A percentile compares a stretch with the other conserved stretches of the same genome.
Evolutionary conservation across 2,113 vertebrate species (phyloP).

Genomic region (Lophura nycthemera): DNA sequence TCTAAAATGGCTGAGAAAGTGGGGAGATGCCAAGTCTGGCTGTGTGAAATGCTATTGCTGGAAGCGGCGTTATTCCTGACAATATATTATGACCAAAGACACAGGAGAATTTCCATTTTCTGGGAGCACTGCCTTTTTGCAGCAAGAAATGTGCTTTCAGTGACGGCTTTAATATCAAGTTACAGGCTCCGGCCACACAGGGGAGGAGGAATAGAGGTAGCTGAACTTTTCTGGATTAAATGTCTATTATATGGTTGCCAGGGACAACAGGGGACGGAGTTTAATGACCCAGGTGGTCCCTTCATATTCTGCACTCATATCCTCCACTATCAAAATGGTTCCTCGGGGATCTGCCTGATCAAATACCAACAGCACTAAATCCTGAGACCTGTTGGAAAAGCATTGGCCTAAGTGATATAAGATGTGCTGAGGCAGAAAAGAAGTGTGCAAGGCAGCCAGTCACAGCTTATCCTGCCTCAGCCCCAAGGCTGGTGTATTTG

Average conservation of each 20-base stretch:
- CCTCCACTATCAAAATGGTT: constrained; percentile 29
- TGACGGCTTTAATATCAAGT: constrained; percentile 36
- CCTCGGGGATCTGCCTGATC: constrained; percentile 43
- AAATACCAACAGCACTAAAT: constrained; percentile 47
- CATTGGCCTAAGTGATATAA: neutral
- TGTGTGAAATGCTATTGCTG: constrained; percentile 36
- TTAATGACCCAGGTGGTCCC: constrained; percentile 56
- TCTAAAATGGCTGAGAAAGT: constrained; percentile 43
- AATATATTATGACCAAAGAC: constrained; percentile 37
- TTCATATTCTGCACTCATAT: constrained; percentile 56
- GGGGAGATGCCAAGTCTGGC: constrained; percentile 42
- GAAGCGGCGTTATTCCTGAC: constrained; percentile 39
- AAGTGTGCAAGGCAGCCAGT: fast-evolving
- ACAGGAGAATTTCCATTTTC: constrained; percentile 55
- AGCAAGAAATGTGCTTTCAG: constrained; percentile 47
- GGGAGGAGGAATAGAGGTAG: constrained; percentile 20
- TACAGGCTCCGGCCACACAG: neutral
- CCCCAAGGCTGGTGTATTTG: neutral
- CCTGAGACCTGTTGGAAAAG: constrained; percentile 19
- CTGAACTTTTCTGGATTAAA: constrained; percentile 51
- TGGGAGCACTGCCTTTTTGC: constrained; percentile 52
- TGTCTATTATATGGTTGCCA: constrained; percentile 55
- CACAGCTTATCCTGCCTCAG: neutral
- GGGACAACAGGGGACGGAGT: constrained; percentile 9
- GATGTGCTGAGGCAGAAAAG: neutral